A percentile compares a stretch with the other conserved stretches of the same genome.
Evolutionary conservation across 1,140 invertebrate species (phyloP).

Genomic region (Orius insidiosus): DNA sequence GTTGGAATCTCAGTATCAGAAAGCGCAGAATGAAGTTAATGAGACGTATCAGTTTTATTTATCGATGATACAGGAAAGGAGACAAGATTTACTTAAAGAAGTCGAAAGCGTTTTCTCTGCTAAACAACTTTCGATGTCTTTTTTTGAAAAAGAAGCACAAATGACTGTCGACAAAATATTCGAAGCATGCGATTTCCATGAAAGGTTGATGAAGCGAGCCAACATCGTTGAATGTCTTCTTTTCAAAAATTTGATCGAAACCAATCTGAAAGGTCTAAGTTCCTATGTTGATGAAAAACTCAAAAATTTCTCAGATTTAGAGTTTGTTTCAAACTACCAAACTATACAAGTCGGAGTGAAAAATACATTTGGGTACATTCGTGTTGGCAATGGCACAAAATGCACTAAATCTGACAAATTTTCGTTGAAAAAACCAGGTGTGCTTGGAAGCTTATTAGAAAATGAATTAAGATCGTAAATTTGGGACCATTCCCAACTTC

Average conservation of each 20-base stretch:
- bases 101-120: slow-evolving; percentile 81
- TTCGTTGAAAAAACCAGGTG: slow-evolving; percentile 15
- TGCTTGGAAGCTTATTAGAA: no score
- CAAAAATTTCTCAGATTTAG: slow-evolving; percentile 65
- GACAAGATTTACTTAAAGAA: slow-evolving; percentile 84
- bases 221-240: slow-evolving; percentile 77
- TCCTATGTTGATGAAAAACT: slow-evolving; percentile 65
- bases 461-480: slow-evolving; percentile 27
- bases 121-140: slow-evolving; percentile 73
- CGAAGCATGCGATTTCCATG: slow-evolving; percentile 84
- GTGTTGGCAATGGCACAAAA: slow-evolving; percentile 25
- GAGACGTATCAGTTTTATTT: slow-evolving; percentile 92
- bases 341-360: slow-evolving; percentile 85
- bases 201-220: slow-evolving; percentile 75
- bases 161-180: slow-evolving; percentile 87
- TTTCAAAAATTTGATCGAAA: slow-evolving; percentile 85
- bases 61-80: slow-evolving; percentile 87
- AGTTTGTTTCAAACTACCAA: slow-evolving; percentile 93
- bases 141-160: slow-evolving; percentile 78
- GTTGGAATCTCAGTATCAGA: slow-evolving; percentile 80
- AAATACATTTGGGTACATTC: slow-evolving; percentile 90
- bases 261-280: slow-evolving; percentile 69
- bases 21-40: slow-evolving; percentile 85
- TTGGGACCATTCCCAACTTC: slow-evolving; percentile 58
- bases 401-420: slow-evolving; percentile 8